Percentiles rank a stretch among this genome's conserved stretches.
Conservation (phyloP, 2,888 invertebrate genomes). For the Drosophila conformis region DNA sequence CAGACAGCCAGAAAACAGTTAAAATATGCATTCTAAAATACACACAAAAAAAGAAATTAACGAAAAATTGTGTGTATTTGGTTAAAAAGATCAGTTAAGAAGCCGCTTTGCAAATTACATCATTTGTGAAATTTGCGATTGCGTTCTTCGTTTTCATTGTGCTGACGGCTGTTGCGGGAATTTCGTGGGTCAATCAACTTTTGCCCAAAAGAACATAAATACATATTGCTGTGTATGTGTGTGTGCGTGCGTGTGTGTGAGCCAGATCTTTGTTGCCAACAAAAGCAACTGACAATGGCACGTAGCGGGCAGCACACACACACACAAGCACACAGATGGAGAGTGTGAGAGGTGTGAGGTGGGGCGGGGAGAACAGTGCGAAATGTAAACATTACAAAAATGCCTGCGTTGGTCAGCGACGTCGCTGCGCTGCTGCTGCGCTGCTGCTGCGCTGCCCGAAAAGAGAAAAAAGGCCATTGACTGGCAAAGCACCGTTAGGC, state of each 20-base stretch:
- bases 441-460: conserved; percentile 42
- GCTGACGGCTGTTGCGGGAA: conserved; percentile 33
- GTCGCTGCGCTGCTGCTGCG: conserved; percentile 10
- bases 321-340: background rate
- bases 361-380: conserved; percentile 46
- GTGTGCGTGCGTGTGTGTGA: conserved; percentile 45
- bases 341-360: background rate
- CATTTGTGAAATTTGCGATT: conserved; percentile 69
- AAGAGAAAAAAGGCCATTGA: conserved; percentile 51
- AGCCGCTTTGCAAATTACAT: conserved; percentile 61
- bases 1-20: conserved; percentile 9
- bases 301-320: conserved; percentile 38
- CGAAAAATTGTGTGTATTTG: background rate
- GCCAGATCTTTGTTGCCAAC: conserved; percentile 74
- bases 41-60: background rate
- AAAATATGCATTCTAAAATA: conserved; percentile 22
- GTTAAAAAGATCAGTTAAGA: conserved; percentile 18
- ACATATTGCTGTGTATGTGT: conserved; percentile 18
- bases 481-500: conserved; percentile 57
- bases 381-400: conserved; percentile 79
- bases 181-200: conserved; percentile 75
- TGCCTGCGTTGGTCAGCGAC: conserved; percentile 41
- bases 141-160: conserved; percentile 55
- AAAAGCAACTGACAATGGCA: conserved; percentile 59
- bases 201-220: conserved; percentile 63